phyloP scores from a whole-genome alignment of 2,797 vertebrate genomes.

The Tauraco hartlaubi region DNA sequence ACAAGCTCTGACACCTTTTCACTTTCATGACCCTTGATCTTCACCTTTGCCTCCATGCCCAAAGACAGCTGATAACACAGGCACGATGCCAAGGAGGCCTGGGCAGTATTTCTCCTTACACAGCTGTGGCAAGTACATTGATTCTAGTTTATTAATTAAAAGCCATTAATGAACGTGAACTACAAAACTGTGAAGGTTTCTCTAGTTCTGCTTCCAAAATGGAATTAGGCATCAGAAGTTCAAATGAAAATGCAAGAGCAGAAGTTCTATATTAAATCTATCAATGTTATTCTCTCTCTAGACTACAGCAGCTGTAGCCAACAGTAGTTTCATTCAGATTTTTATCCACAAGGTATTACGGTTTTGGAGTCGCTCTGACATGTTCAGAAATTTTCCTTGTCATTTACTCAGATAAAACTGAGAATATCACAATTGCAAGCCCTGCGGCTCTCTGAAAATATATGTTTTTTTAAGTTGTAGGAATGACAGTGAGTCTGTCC shows the following conservation, averaged over 20 bases:
- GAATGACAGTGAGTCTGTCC: background rate
- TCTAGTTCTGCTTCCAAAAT: background rate
- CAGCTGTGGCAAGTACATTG: background rate
- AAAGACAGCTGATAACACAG: background rate
- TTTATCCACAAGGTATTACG: background rate
- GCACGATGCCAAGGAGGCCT: background rate
- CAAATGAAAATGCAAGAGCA: background rate
- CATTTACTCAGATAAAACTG: background rate
- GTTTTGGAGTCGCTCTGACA: background rate
- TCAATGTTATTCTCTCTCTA: background rate
- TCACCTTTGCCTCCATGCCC: background rate
- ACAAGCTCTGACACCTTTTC: background rate
- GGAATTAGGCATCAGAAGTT: background rate
- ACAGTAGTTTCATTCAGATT: background rate
- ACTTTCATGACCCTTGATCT: background rate
- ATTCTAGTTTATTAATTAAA: background rate
- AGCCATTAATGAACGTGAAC: background rate
- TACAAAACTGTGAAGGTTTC: background rate
- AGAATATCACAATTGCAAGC: background rate
- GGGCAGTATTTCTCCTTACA: background rate
- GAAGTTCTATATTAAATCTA: background rate
- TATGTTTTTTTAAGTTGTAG: rapidly evolving
- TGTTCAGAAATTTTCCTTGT: background rate
- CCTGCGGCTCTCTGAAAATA: background rate
- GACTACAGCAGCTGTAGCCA: background rate